Evolutionary conservation across 2,888 invertebrate genomes (phyloP).

Genomic region (Eristalinus aeneus): DNA sequence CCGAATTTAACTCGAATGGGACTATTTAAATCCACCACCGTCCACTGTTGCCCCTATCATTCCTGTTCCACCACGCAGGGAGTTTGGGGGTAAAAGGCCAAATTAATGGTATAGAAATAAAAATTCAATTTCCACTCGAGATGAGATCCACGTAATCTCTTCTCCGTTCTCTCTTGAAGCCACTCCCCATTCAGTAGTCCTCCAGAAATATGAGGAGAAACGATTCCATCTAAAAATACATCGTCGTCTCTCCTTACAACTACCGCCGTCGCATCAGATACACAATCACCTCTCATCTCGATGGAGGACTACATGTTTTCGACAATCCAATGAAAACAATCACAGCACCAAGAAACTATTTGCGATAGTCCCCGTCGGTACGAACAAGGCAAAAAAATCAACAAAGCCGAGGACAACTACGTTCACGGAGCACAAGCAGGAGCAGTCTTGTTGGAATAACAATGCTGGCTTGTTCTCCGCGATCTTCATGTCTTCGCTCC

Average conservation of each 20-base stretch:
- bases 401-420: background rate
- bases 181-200: background rate
- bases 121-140: constrained; percentile 46
- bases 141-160: constrained; percentile 11
- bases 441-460: constrained; percentile 21
- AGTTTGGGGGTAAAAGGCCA: background rate
- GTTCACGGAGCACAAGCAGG: background rate
- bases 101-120: constrained; percentile 46
- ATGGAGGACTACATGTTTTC: background rate
- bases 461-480: background rate
- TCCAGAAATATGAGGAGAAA: background rate
- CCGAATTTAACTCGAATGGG: constrained; percentile 10
- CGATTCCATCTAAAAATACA: background rate
- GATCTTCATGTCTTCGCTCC: background rate
- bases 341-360: constrained; percentile 23
- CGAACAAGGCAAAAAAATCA: background rate
- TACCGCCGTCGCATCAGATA: background rate
- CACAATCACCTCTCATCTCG: background rate
- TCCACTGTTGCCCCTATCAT: background rate
- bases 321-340: constrained; percentile 3
- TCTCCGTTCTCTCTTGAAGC: background rate
- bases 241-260: too few relatives aligned
- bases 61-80: background rate
- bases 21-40: constrained; percentile 35
- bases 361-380: background rate